Percentiles rank a stretch among this genome's conserved stretches.
Evolutionary conservation across 2,888 invertebrate species (phyloP).

Genomic region (Lacanobia oleracea): DNA sequence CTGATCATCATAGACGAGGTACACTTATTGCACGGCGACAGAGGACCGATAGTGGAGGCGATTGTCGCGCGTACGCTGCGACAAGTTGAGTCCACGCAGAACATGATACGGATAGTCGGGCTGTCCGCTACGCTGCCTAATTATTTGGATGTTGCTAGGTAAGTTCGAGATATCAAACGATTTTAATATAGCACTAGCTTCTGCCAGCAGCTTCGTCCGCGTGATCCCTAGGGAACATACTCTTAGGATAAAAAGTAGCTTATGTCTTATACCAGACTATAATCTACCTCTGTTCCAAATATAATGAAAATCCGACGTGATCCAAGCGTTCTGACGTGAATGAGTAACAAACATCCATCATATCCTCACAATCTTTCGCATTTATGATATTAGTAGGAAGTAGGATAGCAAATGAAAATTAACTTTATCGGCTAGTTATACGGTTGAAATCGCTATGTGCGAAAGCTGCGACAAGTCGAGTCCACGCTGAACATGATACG

Average conservation of each 20-base stretch:
- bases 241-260: no score
- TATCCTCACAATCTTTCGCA: no score
- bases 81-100: conserved; percentile 97
- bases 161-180: conserved; percentile 24
- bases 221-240: no score
- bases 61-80: conserved; percentile 98
- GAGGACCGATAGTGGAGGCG: conserved; percentile 99
- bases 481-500: conserved; percentile 98
- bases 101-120: conserved; percentile 99
- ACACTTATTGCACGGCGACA: conserved; percentile 98
- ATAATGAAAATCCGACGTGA: no score
- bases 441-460: conserved; percentile 92
- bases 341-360: no score
- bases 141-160: conserved; percentile 98
- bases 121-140: conserved; percentile 99
- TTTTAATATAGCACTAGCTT: no score
- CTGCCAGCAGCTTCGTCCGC: no score
- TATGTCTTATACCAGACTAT: no score
- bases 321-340: no score
- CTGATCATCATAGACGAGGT: conserved; percentile 99
- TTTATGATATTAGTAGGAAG: no score
- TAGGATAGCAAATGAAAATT: background rate
- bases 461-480: conserved; percentile 98
- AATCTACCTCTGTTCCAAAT: no score
- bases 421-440: background rate